A percentile compares a stretch with the other conserved stretches of the same genome.
These are phyloP conservation scores for Empis livida DNA, from an alignment of 2,888 invertebrate species.

Conservation along the genomic window DNA sequence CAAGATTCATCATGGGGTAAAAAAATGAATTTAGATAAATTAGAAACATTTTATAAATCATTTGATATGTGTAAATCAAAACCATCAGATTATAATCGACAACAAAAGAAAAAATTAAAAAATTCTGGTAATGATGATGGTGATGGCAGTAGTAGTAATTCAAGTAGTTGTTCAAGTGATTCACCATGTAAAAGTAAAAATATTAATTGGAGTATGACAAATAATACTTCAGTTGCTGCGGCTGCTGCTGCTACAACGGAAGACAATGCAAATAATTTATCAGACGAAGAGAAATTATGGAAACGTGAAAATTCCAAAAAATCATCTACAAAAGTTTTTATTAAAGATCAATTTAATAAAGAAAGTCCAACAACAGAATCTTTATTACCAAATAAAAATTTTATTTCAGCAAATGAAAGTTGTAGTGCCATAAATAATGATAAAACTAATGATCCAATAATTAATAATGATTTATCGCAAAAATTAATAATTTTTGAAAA, in stretches of 20 bases:
- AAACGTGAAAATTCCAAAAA: conserved; percentile 21
- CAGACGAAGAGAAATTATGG: conserved; percentile 32
- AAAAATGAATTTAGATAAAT: conserved; percentile 16
- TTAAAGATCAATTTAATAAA: conserved; percentile 16
- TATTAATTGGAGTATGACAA: no score
- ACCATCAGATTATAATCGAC: neutral
- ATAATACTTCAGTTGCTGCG: no score
- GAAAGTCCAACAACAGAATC: conserved; percentile 2
- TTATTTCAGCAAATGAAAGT: neutral
- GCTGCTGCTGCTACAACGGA: neutral
- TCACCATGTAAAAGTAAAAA: conserved; percentile 15
- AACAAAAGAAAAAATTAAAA: neutral
- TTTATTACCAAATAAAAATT: neutral
- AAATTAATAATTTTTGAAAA: conserved; percentile 9
- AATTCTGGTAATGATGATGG: neutral
- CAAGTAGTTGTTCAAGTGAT: conserved; percentile 20
- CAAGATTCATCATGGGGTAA: neutral
- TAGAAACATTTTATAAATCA: conserved; percentile 32
- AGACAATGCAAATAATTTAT: conserved; percentile 25
- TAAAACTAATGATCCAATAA: conserved; percentile 2
- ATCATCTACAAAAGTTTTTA: conserved; percentile 8
- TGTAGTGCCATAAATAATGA: neutral
- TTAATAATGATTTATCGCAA: conserved; percentile 3
- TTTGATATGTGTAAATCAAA: conserved; percentile 29
- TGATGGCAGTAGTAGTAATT: neutral